Evolutionary conservation across 2,888 invertebrate genomes (phyloP).

Genomic region (Leucoptera coffeella): DNA sequence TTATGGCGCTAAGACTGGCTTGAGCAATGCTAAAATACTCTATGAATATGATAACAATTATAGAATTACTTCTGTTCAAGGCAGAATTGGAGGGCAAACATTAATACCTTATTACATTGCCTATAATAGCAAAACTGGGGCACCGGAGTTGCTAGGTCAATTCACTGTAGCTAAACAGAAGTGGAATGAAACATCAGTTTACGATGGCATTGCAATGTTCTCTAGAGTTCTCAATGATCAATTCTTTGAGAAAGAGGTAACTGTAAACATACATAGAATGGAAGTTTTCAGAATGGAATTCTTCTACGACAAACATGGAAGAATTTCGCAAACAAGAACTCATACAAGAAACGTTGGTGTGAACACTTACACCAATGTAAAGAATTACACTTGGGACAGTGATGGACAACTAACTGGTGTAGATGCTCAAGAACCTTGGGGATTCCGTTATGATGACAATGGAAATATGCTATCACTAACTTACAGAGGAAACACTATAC

Average conservation of each 20-base stretch:
- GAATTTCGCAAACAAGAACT: conserved; percentile 80
- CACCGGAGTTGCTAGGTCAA: conserved; percentile 73
- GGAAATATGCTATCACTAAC: conserved; percentile 87
- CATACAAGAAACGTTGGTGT: conserved; percentile 86
- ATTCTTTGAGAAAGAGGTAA: conserved; percentile 74
- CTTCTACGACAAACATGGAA: conserved; percentile 76
- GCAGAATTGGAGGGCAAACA: conserved; percentile 82
- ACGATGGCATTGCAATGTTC: conserved; percentile 83
- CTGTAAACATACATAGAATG: conserved; percentile 79
- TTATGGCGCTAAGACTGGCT: conserved; percentile 82
- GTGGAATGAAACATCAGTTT: conserved; percentile 78
- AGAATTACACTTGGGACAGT: conserved; percentile 93
- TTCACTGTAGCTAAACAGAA: conserved; percentile 73
- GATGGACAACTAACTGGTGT: conserved; percentile 90
- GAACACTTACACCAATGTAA: conserved; percentile 83
- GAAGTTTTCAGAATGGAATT: conserved; percentile 89
- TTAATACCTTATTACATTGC: conserved; percentile 72
- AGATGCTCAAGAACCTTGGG: conserved; percentile 90
- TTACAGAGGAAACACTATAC: conserved; percentile 83
- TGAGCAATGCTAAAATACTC: conserved; percentile 87
- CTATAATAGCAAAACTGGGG: conserved; percentile 75
- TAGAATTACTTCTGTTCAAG: conserved; percentile 72
- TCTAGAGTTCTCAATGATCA: conserved; percentile 71
- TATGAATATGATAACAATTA: conserved; percentile 92
- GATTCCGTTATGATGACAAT: conserved; percentile 85